A percentile compares a stretch with the other conserved stretches of the same genome.
phyloP scores from a whole-genome alignment of 2,888 invertebrate genomes.

The Ommatoiulus sabulosus region DNA sequence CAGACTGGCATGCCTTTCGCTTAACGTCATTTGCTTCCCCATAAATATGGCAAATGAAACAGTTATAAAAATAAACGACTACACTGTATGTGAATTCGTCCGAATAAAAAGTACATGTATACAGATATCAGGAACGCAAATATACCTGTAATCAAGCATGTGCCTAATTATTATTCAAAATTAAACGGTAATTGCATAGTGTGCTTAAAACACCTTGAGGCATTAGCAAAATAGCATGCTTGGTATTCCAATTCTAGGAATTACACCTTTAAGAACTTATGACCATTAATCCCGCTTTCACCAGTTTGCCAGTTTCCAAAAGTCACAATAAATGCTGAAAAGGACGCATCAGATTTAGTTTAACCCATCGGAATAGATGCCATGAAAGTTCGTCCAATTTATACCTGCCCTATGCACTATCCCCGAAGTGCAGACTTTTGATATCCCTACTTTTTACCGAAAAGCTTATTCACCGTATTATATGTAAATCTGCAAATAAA shows the following conservation, averaged over 20 bases:
- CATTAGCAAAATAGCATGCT: neutral
- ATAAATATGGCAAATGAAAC: neutral
- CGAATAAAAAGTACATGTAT: neutral
- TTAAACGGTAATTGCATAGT: too few relatives aligned
- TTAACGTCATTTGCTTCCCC: neutral
- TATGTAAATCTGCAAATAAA: neutral
- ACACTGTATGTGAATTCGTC: neutral
- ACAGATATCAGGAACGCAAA: neutral
- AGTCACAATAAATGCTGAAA: neutral
- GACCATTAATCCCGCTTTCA: neutral
- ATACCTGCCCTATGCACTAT: neutral
- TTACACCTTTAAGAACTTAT: neutral
- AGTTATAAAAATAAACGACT: conserved; percentile 1
- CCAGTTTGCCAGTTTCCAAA: neutral
- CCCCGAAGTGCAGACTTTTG: neutral
- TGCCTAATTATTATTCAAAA: neutral
- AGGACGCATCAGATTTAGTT: too few relatives aligned
- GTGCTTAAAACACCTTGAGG: neutral
- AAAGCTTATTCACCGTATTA: neutral
- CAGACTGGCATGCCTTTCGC: neutral
- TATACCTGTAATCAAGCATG: neutral
- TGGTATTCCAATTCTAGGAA: neutral
- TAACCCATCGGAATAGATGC: too few relatives aligned
- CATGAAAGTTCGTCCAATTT: neutral
- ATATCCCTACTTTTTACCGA: neutral